Evolutionary conservation across 1,140 invertebrate genomes (phyloP), one percentile per base, ranked within the genome.

Genomic region (Mesaphorura yosii): DNA sequence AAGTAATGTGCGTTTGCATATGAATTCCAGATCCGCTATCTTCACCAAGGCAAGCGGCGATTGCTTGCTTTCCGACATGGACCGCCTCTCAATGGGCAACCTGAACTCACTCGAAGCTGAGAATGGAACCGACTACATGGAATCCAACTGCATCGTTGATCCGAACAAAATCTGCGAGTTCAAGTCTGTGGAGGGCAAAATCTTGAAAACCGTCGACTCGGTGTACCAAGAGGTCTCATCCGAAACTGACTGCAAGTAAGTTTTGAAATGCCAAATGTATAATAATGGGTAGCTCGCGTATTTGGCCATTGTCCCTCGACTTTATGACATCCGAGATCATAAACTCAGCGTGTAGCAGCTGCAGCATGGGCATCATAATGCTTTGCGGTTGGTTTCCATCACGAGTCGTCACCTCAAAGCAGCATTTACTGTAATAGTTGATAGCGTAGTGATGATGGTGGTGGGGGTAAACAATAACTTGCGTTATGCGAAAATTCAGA

Each of bases 121-220:
- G 46, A 57, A 62, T 39, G 72, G 74, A 58, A 74, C 75, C 51
- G 87, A 91, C 64, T 91, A 90, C 69, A 76, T 90, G 66, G 87
- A 92, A 66, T 88, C 88, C 67, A 87, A 90, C 68, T 92, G 88
- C 38, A 53, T 61, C 44, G 55, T 37, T 59, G 86, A 89, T 66
- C 86, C 87, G 2, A 84, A 85, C 15, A 88, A 88, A 69, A 72
- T 93, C 38, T 94, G 90, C 70, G 88, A 93, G 66, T 93, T 93
- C 71, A 88, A 89, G 66, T 87, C 88, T 63, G 74, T 91, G 60
- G 78, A 76, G 26, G 87, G 87, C 0, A 78, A 85, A 51, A 92
- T 93, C 59, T 70, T 93, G 27, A 93, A 94, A 70, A 93, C 90
- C 0, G 89, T 93, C 2, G 89, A 94, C 65, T 88, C 87, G 2